Evolutionary conservation across 2,113 vertebrate genomes (phyloP), one percentile per base, ranked within the genome.

Genomic region (Muscicapa adusta): DNA sequence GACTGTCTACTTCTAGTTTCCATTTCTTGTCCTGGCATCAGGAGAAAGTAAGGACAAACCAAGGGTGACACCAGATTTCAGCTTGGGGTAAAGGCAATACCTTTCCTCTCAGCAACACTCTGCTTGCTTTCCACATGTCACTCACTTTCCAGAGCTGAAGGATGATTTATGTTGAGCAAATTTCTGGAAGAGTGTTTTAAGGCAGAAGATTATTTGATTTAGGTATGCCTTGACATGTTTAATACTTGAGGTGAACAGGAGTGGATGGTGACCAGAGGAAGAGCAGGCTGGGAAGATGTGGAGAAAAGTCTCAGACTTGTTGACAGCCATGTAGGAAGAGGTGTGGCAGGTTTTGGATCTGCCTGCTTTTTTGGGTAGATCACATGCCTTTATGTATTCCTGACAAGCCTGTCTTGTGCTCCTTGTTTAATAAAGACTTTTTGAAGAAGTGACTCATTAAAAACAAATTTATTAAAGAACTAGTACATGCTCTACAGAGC

Each of bases 161-260:
- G 51, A 24, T 85, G 78, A 90, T 93, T 95, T 91, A 83, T 76
- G 36, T 62, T 26, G 48, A 43, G 71, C 47, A 48, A 14, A 63
- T n/a, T 66, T 79, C 78, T 82, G 63, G 71, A 74, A 56, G 33
- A 76, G 16, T n/a, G 19, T 93, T 91, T 88, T 60, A 85, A 70
- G 63, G 53, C 43, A 77, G 54, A 81, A 76, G 62, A 47, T 77
- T 0, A 56, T 51, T 92, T 85, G 67, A 77, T 83, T 89, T 79
- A 93, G 56, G n/a, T 88, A 51, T 5, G 2, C 72, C 48, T 90
- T 71, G 78, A 74, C 68, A 33, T 85, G 34, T 96, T 95, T 94
- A 96, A 90, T 96, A 83, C 76, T 85, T 85, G 71, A 90, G 91
- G 67, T 73, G 89, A 60, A 54, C 0, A 3, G 58, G 77, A 93